phyloP scores from a whole-genome alignment of 2,888 invertebrate genomes.

The Antitype chi region DNA sequence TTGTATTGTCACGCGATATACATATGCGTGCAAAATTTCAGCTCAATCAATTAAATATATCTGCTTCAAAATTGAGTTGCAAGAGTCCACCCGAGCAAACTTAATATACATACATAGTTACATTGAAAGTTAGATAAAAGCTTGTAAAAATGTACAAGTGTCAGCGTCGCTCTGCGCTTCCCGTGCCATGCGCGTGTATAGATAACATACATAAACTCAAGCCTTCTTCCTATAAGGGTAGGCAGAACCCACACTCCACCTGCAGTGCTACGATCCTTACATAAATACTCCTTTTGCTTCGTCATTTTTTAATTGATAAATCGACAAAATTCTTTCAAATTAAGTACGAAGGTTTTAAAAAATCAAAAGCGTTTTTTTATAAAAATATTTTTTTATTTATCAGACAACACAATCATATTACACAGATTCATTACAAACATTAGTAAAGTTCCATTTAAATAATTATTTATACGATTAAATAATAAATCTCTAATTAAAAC shows the following conservation, averaged over 20 bases:
- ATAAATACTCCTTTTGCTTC: background rate
- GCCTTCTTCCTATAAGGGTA: background rate
- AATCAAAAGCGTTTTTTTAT: conserved; percentile 16
- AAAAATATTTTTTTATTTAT: conserved; percentile 55
- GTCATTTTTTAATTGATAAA: background rate
- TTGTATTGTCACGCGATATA: no score
- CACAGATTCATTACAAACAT: conserved; percentile 54
- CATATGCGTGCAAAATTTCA: no score
- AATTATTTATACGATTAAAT: conserved; percentile 37
- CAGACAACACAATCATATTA: conserved; percentile 55
- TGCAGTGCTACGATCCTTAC: background rate
- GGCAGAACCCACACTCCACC: background rate
- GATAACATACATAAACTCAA: background rate
- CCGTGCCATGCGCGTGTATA: no score
- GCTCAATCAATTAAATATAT: no score
- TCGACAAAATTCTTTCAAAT: background rate
- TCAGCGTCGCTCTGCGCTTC: no score
- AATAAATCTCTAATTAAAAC: conserved; percentile 37
- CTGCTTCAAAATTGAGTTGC: no score
- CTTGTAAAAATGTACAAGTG: no score
- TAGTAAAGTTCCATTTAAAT: conserved; percentile 35
- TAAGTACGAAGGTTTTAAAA: background rate
- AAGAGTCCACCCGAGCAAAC: no score
- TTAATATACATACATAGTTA: no score
- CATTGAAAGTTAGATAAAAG: no score